Conservation (phyloP, 2,888 invertebrate species). For the Latrodectus elegans region DNA sequence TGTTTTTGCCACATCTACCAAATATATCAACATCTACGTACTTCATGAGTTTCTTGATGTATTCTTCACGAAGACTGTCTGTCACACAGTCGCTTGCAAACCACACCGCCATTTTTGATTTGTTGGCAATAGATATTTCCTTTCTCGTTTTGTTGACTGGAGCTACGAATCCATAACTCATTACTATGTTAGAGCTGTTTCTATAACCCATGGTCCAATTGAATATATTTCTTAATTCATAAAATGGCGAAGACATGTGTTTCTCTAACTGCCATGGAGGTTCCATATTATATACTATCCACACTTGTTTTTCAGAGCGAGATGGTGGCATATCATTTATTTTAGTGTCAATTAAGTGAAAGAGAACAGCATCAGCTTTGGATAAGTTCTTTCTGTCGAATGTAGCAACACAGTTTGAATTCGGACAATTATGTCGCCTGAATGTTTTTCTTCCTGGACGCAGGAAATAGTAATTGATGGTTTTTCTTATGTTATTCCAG, state of each 20-base stretch:
- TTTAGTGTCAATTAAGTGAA: slow-evolving; percentile 67
- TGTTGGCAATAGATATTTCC: neutral
- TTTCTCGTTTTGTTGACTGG: no score
- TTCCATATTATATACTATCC: slow-evolving; percentile 69
- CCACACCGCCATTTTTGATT: slow-evolving; percentile 53
- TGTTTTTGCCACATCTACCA: slow-evolving; percentile 59
- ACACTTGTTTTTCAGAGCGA: slow-evolving; percentile 45
- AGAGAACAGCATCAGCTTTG: slow-evolving; percentile 66
- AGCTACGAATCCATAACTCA: slow-evolving; percentile 57
- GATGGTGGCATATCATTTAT: slow-evolving; percentile 40
- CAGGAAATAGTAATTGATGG: slow-evolving; percentile 65
- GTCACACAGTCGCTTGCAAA: slow-evolving; percentile 66
- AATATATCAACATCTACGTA: slow-evolving; percentile 68
- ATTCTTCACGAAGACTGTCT: slow-evolving; percentile 64
- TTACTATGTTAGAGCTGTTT: slow-evolving; percentile 54
- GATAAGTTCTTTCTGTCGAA: slow-evolving; percentile 39
- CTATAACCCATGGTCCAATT: slow-evolving; percentile 71
- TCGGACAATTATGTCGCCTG: slow-evolving; percentile 52
- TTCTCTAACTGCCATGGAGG: slow-evolving; percentile 62
- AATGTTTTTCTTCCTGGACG: slow-evolving; percentile 44
- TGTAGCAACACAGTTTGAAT: slow-evolving; percentile 57
- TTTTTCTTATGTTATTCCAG: slow-evolving; percentile 62
- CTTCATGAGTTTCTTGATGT: slow-evolving; percentile 61
- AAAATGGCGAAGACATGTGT: slow-evolving; percentile 4
- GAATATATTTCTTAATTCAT: slow-evolving; percentile 47